These are phyloP conservation scores for Dinocampus coccinellae DNA, from an alignment of 2,888 invertebrate genomes.

Conservation along the genomic window DNA sequence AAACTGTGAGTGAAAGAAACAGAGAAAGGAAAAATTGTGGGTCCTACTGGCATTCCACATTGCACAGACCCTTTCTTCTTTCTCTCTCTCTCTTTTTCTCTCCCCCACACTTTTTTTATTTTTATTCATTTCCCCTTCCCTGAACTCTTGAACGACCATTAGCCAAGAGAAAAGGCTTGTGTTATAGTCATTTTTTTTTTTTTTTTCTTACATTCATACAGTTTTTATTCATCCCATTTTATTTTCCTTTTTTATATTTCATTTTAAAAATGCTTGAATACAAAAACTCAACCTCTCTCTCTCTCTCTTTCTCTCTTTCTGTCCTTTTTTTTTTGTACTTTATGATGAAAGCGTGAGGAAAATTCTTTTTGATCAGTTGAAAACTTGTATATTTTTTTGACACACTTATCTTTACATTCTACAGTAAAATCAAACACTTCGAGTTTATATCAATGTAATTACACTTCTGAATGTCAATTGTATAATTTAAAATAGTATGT, in stretches of 20 bases:
- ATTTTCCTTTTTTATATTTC: conserved; percentile 12
- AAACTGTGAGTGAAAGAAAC: conserved; percentile 26
- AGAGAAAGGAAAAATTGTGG: conserved; percentile 10
- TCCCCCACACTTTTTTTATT: neutral
- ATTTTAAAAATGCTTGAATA: conserved; percentile 10
- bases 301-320: too few species aligned
- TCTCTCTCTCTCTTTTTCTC: conserved; percentile 1
- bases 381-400: neutral
- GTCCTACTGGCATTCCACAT: conserved; percentile 23
- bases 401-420: neutral
- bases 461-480: neutral
- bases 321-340: neutral
- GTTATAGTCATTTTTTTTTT: conserved; percentile 20
- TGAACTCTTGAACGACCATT: conserved; percentile 54
- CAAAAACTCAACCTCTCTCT: conserved; percentile 6
- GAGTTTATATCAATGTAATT: neutral
- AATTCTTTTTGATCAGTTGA: conserved; percentile 5
- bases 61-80: conserved; percentile 7
- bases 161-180: conserved; percentile 47
- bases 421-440: neutral
- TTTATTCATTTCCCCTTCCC: conserved; percentile 24
- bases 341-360: conserved; percentile 16
- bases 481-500: too few species aligned
- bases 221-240: conserved; percentile 10
- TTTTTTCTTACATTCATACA: neutral